A percentile compares a stretch with the other conserved stretches of the same genome.
Conservation (phyloP, 2,888 invertebrate genomes). For the Netelia inedita region DNA sequence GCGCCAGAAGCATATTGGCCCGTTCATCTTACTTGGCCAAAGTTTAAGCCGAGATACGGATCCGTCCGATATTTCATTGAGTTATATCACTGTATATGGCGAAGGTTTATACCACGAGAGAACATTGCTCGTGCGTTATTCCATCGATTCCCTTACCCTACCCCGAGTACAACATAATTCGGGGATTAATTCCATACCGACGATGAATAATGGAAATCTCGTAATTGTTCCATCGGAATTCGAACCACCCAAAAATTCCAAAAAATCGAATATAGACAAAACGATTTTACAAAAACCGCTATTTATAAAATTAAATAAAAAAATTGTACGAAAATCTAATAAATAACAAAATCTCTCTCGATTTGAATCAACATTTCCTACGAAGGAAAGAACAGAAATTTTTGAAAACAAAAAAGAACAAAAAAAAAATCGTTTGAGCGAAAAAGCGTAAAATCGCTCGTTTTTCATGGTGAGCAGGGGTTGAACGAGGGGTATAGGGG, state of each 20-base stretch:
- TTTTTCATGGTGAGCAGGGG: neutral
- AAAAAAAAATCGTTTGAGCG: neutral
- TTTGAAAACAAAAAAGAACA: neutral
- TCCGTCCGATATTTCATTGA: conserved; percentile 79
- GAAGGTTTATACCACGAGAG: conserved; percentile 11
- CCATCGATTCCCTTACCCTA: conserved; percentile 15
- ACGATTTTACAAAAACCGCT: conserved; percentile 67
- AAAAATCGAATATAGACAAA: neutral
- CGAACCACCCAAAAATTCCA: neutral
- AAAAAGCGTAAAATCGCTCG: conserved; percentile 20
- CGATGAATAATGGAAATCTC: conserved; percentile 41
- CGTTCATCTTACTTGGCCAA: conserved; percentile 81
- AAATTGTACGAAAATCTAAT: too few relatives aligned
- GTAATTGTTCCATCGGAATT: conserved; percentile 7
- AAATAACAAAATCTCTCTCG: too few relatives aligned
- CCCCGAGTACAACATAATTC: conserved; percentile 9
- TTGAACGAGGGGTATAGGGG: too few relatives aligned
- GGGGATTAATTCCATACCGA: conserved; percentile 21
- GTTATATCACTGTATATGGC: conserved; percentile 15
- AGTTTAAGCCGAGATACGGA: conserved; percentile 76
- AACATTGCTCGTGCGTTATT: conserved; percentile 26
- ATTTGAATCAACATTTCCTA: too few relatives aligned
- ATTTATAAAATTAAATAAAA: too few relatives aligned
- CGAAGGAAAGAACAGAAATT: too few relatives aligned
- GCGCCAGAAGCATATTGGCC: conserved; percentile 78